A percentile compares a stretch with the other conserved stretches of the same genome.
phyloP scores from a whole-genome alignment of 1,140 invertebrate species.

The Druon quercuslanigerum region DNA sequence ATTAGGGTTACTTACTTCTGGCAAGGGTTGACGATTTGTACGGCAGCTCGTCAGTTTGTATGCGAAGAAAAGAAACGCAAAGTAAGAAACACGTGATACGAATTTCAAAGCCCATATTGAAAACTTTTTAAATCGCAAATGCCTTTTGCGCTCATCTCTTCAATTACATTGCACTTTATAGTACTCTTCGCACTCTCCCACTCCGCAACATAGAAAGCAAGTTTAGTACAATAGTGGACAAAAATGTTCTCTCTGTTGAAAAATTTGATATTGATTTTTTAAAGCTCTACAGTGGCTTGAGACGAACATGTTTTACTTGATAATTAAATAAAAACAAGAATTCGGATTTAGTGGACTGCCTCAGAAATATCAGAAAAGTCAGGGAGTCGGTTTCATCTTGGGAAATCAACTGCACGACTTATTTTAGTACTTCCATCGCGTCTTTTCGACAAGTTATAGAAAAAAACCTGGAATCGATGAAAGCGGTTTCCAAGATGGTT shows the following conservation, averaged over 20 bases:
- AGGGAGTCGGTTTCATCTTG: constrained; percentile 8
- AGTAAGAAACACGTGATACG: constrained; percentile 31
- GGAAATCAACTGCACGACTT: constrained; percentile 26
- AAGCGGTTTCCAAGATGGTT: background rate
- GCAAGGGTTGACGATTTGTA: constrained; percentile 20
- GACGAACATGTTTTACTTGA: background rate
- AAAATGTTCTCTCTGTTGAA: background rate
- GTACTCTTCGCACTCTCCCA: background rate
- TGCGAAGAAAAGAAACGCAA: constrained; percentile 28
- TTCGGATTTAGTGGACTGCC: constrained; percentile 15
- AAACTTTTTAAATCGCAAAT: constrained; percentile 12
- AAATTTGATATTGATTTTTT: background rate
- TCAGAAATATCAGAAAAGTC: constrained; percentile 15
- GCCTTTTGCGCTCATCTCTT: constrained; percentile 17
- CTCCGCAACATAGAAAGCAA: background rate
- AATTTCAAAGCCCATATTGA: constrained; percentile 15
- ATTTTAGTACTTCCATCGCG: constrained; percentile 23
- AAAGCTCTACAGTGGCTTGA: background rate
- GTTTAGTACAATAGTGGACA: background rate
- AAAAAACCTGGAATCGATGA: background rate
- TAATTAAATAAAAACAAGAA: constrained; percentile 15
- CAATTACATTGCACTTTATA: constrained; percentile 1
- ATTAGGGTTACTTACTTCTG: constrained; percentile 30
- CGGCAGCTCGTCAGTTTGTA: constrained; percentile 25
- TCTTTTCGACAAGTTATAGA: constrained; percentile 16